Evolutionary conservation across 37 sponge, comb jelly and placozoan species (phyloP).

Genomic region (Chondrilla cf. caribensis): DNA sequence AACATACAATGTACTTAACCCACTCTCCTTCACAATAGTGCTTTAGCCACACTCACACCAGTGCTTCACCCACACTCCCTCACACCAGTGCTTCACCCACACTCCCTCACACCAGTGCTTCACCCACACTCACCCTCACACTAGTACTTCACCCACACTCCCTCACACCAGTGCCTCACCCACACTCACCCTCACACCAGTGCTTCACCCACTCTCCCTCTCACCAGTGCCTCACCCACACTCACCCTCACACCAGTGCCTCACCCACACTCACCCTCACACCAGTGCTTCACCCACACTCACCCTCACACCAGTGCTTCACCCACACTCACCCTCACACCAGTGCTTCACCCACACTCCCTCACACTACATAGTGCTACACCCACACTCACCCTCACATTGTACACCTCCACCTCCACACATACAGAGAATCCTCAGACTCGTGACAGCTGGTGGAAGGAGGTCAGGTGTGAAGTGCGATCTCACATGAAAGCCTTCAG

Average conservation of each 20-base stretch:
- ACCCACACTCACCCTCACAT: neutral
- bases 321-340: neutral
- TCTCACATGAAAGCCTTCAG: slow-evolving; percentile 67
- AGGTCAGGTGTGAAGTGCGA: slow-evolving; percentile 75
- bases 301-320: neutral
- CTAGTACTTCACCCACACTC: too few relatives aligned
- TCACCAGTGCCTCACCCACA: too few relatives aligned
- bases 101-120: too few relatives aligned
- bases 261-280: neutral
- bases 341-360: neutral
- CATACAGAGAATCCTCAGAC: slow-evolving; percentile 81
- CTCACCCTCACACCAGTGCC: too few relatives aligned
- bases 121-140: too few relatives aligned
- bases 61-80: too few relatives aligned
- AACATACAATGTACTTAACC: too few relatives aligned
- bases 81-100: too few relatives aligned
- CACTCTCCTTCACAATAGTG: too few relatives aligned
- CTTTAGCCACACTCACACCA: neutral
- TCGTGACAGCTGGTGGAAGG: slow-evolving; percentile 85
- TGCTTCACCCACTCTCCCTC: too few relatives aligned
- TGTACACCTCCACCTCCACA: neutral
- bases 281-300: neutral
- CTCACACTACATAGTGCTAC: neutral
- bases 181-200: too few relatives aligned
- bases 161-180: too few relatives aligned